phyloP scores from a whole-genome alignment of 2,797 vertebrate genomes.

The Periparus ater region DNA sequence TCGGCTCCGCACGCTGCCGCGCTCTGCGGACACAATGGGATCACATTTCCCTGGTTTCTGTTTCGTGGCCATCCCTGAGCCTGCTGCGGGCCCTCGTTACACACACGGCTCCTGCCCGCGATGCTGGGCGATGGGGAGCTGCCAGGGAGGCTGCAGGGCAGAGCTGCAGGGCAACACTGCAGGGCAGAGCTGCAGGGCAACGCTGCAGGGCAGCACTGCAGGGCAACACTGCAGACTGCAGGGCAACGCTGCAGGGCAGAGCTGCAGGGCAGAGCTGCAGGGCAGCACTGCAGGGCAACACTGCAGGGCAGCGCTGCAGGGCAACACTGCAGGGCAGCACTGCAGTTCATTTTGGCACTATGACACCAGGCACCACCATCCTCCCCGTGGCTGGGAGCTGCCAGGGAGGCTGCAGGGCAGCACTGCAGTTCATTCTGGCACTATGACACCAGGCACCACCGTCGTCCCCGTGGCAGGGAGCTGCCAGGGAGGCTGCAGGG shows the following conservation, averaged over 20 bases:
- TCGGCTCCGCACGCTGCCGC: neutral
- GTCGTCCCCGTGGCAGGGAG: neutral
- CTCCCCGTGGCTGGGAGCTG: neutral
- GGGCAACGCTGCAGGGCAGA: no score
- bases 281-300: no score
- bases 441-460: rapidly evolving
- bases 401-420: neutral
- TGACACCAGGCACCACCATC: no score
- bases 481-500: neutral
- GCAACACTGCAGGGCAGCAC: no score
- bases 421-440: neutral
- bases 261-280: no score
- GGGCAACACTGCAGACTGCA: neutral
- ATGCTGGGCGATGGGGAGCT: neutral
- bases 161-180: neutral
- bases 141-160: no score
- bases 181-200: no score
- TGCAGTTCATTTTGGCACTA: no score
- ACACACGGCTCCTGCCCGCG: neutral
- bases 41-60: neutral
- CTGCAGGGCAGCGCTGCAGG: no score
- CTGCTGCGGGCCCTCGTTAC: neutral
- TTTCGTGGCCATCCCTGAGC: neutral
- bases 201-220: no score
- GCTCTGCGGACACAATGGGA: neutral